phyloP scores from a whole-genome alignment of 2,113 vertebrate species.

The Perccottus glenii region DNA sequence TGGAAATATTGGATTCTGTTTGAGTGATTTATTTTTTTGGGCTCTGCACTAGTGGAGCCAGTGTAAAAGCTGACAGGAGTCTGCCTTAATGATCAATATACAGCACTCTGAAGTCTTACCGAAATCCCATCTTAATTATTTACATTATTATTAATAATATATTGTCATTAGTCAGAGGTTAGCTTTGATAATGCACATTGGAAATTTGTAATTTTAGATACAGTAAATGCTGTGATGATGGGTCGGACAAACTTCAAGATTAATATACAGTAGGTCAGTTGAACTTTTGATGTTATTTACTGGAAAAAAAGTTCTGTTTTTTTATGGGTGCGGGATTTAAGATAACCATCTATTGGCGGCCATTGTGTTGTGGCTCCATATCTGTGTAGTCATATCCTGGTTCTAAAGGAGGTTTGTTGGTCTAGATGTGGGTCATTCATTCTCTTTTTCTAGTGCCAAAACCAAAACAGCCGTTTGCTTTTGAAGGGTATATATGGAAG shows the following conservation, averaged over 20 bases:
- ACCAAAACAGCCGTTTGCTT: constrained; percentile 42
- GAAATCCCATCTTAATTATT: constrained; percentile 29
- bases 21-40: not conserved
- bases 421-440: constrained; percentile 19
- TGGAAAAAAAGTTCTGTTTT: not conserved
- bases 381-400: constrained; percentile 15
- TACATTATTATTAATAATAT: constrained; percentile 21
- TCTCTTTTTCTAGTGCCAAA: constrained; percentile 30
- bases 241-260: not conserved
- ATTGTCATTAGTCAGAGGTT: not conserved
- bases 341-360: constrained; percentile 2
- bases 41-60: constrained; percentile 1
- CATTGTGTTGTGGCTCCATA: constrained; percentile 26
- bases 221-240: not conserved
- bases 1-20: no score
- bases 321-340: not conserved
- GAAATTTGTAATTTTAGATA: not conserved
- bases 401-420: not conserved
- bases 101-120: constrained; percentile 14
- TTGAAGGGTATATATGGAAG: constrained; percentile 50
- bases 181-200: constrained; percentile 1
- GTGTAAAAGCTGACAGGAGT: constrained; percentile 21
- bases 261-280: not conserved
- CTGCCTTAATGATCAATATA: constrained; percentile 39
- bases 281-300: not conserved